These are phyloP conservation scores for Epizoanthus stellaris DNA, from an alignment of 92 coral and sea anemone species.

Conservation along the genomic window DNA sequence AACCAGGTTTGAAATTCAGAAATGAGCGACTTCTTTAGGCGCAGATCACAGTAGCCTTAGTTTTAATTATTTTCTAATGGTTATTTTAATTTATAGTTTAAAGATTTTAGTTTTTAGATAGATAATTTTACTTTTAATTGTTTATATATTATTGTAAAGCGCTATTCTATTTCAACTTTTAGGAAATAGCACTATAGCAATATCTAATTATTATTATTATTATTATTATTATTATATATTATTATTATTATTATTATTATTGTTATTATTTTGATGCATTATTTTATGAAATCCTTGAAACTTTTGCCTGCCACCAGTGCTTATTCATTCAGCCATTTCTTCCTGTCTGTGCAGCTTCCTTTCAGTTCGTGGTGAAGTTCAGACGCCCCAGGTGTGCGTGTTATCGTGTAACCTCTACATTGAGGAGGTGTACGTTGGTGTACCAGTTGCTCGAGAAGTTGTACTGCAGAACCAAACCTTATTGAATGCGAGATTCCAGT, in stretches of 20 bases:
- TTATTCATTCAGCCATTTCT: not conserved
- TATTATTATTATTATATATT: too few relatives aligned
- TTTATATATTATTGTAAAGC: too few relatives aligned
- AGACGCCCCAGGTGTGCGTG: conserved; percentile 89
- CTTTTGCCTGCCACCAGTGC: too few relatives aligned
- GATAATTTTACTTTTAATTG: too few relatives aligned
- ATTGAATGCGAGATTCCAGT: conserved; percentile 67
- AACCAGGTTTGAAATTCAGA: conserved; percentile 60
- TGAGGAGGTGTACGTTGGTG: conserved; percentile 91
- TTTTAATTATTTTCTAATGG: not conserved
- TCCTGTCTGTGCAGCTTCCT: conserved; percentile 66
- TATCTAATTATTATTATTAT: too few relatives aligned
- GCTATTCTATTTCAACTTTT: too few relatives aligned
- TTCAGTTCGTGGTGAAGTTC: conserved; percentile 89
- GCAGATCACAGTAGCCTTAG: not conserved
- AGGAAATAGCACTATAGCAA: too few relatives aligned
- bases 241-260: too few relatives aligned
- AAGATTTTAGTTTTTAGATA: too few relatives aligned
- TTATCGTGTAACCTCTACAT: conserved; percentile 84
- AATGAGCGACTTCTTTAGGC: not conserved
- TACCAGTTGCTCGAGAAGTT: conserved; percentile 85
- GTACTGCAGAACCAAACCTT: conserved; percentile 89
- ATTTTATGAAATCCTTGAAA: too few relatives aligned
- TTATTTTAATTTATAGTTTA: not conserved
- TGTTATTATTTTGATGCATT: too few relatives aligned